Conservation (phyloP, 2,113 vertebrate species). For the Sceloporus tristichus region DNA sequence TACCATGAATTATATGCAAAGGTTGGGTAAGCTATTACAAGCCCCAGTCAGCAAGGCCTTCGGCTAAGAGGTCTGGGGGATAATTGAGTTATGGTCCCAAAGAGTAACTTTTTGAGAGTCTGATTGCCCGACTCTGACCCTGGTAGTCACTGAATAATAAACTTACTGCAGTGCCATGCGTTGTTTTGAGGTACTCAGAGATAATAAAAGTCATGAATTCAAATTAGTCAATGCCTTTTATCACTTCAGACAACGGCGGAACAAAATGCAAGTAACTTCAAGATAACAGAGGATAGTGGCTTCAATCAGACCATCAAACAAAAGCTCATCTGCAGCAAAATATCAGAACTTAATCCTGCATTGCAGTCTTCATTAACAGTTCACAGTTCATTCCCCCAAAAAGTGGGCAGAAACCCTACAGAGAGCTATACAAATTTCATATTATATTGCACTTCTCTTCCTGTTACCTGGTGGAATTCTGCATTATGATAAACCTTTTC, state of each 20-base stretch:
- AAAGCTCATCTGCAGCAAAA: neutral
- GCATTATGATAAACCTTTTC: conserved; percentile 68
- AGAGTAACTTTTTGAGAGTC: too few relatives aligned
- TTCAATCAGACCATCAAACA: neutral
- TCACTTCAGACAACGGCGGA: neutral
- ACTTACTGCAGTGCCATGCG: neutral
- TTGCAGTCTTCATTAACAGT: neutral
- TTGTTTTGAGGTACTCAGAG: too few relatives aligned
- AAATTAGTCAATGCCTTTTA: neutral
- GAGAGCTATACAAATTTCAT: neutral
- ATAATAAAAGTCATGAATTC: neutral
- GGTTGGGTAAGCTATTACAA: too few relatives aligned
- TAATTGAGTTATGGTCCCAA: too few relatives aligned
- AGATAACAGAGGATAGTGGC: neutral
- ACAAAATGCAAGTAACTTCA: neutral
- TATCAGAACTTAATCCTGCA: neutral
- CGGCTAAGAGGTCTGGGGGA: too few relatives aligned
- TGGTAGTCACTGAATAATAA: neutral
- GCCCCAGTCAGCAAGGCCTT: too few relatives aligned
- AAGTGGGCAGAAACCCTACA: neutral
- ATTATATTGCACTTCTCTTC: conserved; percentile 1
- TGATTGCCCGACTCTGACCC: neutral
- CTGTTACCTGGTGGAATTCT: conserved; percentile 70
- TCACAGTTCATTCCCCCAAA: neutral
- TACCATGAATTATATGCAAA: neutral